Conservation (phyloP, 2,113 vertebrate genomes). For the Chinchilla lanigera region DNA sequence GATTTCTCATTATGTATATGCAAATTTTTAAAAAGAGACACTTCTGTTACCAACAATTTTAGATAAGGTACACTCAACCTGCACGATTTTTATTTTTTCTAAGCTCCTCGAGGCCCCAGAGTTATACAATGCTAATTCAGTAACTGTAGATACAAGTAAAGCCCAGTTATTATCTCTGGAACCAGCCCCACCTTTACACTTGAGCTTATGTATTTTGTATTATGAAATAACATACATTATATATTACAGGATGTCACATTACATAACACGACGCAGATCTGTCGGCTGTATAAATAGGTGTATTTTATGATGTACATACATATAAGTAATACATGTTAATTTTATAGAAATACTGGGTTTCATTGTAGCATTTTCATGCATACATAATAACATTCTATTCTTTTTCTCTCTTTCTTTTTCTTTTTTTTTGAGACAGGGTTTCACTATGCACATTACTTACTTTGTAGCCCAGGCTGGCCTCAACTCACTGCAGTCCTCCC, state of each 20-base stretch:
- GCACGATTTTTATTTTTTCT: neutral
- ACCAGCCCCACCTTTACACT: neutral
- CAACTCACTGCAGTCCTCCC: too few relatives aligned
- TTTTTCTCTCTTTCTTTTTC: too few relatives aligned
- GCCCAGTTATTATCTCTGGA: neutral
- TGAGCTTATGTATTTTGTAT: neutral
- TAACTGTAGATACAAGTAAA: slow-evolving; percentile 35
- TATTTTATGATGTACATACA: neutral
- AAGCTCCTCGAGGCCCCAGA: neutral
- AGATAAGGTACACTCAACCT: neutral
- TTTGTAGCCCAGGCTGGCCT: too few relatives aligned
- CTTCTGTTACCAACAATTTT: neutral
- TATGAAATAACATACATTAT: neutral
- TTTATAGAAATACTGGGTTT: neutral
- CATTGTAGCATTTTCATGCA: neutral
- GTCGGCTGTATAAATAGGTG: neutral
- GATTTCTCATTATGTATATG: neutral
- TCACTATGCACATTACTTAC: too few relatives aligned
- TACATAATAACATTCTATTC: neutral
- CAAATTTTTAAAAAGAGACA: neutral
- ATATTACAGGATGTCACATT: neutral
- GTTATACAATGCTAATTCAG: neutral
- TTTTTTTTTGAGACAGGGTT: too few relatives aligned
- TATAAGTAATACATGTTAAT: neutral
- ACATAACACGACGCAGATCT: neutral